Evolutionary conservation across 2,113 vertebrate species (phyloP), one percentile per base, ranked within the genome.

Genomic region (Coptodon rendalli): DNA sequence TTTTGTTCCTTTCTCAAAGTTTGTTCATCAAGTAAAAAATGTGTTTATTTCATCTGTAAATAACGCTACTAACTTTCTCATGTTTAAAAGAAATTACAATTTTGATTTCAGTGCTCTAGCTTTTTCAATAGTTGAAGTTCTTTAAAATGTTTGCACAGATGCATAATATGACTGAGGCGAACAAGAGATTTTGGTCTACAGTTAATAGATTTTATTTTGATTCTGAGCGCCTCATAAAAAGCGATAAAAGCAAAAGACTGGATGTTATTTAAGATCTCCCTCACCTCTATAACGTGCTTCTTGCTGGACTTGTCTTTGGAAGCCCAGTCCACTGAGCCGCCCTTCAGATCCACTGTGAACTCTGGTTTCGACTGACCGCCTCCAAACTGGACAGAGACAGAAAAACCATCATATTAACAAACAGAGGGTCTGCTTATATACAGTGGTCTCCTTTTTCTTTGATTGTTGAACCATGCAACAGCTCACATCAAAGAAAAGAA

Each of bases 271-370:
- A 6, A 57, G 19, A 4, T 57, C 19, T 22, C 7, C 3, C 59
- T 93, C 94, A 99, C 98, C 98, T 99, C 98, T 78, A 99, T 90
- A 16, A 99, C 98, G 68, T 99, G 96, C 95, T 99, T 99, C 94
- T 98, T 99, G 96, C 98, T 99, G 87, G 98, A 99, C 94, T 99
- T 99, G 86, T 99, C 98, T 90, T 98, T 99, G 0, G 97, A 96
- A 24, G 98, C 98, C 97, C 97, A 97, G 1, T 98, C 98, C 86
- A 99, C 96, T 0, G 96, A 94, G 3, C 97, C 98, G 2, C 98
- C 98, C 88, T 93, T 97, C 63, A 99, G 96, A 87, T 99, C 98
- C 92, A 99, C 97, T 2, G 97, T 99, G 93, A 99, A 98, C 95
- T 99, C 98, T 6, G 98, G 98, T 91, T 98, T 98, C 78, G 98